phyloP scores from a whole-genome alignment of 2,888 invertebrate genomes.

The Pristionchus exspectatus region DNA sequence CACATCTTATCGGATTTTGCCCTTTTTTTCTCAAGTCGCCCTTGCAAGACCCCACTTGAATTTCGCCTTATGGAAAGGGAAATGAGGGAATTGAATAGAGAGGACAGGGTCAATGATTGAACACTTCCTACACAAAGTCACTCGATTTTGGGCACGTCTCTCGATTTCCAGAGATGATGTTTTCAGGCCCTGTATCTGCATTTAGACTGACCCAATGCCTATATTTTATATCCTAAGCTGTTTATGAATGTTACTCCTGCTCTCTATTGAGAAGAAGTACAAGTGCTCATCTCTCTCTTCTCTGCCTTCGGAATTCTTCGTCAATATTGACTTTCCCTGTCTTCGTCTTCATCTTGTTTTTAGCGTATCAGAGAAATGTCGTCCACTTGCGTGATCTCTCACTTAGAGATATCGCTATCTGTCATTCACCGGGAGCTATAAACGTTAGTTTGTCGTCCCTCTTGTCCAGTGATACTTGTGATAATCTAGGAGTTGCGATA shows the following conservation, averaged over 20 bases:
- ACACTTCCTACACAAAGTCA: not conserved
- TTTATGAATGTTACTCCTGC: too few species aligned
- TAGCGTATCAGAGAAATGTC: not conserved
- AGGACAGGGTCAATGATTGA: not conserved
- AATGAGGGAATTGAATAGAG: constrained; percentile 31
- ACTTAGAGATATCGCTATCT: not conserved
- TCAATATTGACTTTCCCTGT: not conserved
- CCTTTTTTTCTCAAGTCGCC: not conserved
- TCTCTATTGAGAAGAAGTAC: not conserved
- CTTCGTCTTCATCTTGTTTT: constrained; percentile 5
- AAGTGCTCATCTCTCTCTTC: not conserved
- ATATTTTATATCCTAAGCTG: too few species aligned
- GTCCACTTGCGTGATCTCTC: not conserved
- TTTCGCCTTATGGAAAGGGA: constrained; percentile 36
- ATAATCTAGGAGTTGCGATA: too few species aligned
- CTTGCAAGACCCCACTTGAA: constrained; percentile 14
- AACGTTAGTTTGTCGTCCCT: not conserved
- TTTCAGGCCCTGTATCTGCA: too few species aligned
- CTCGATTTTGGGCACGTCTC: too few species aligned
- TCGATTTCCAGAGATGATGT: too few species aligned
- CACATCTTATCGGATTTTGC: not conserved
- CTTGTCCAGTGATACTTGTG: not conserved
- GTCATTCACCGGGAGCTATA: not conserved
- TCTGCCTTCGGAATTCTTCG: not conserved
- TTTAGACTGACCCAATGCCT: too few species aligned